phyloP scores from a whole-genome alignment of 2,888 invertebrate genomes.

The Crepidodera aurea region DNA sequence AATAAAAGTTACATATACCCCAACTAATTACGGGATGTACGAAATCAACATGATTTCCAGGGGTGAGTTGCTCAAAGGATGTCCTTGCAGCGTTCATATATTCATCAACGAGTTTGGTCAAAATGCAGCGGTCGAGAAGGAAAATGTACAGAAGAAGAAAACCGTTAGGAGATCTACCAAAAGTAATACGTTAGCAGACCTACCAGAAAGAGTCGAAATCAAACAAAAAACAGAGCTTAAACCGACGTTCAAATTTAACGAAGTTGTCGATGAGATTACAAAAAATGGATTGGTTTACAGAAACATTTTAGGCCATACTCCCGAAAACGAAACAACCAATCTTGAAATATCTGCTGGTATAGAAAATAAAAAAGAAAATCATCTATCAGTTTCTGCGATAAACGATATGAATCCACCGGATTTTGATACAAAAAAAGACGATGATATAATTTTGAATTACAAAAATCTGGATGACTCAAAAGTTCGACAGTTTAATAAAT shows the following conservation, averaged over 20 bases:
- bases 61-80: constrained; percentile 67
- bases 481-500: not conserved
- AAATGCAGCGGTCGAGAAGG: no score
- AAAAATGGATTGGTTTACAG: constrained; percentile 11
- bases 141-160: constrained; percentile 34
- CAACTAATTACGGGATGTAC: constrained; percentile 65
- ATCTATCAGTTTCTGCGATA: not conserved
- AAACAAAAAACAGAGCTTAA: constrained; percentile 53
- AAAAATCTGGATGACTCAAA: no score
- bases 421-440: not conserved
- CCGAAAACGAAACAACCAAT: constrained; percentile 1
- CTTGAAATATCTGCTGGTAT: not conserved
- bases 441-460: no score
- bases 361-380: not conserved
- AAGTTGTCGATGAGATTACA: constrained; percentile 28
- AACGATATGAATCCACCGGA: not conserved
- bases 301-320: constrained; percentile 11
- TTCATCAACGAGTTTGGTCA: constrained; percentile 46
- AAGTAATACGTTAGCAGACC: constrained; percentile 4
- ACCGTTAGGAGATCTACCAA: not conserved
- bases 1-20: constrained; percentile 64
- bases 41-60: constrained; percentile 67
- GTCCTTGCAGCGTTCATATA: constrained; percentile 66
- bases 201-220: constrained; percentile 14
- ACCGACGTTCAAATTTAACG: constrained; percentile 59